Percentiles rank a stretch among this genome's conserved stretches.
phyloP scores from a whole-genome alignment of 1,140 invertebrate species.

The Drosophila littoralis region DNA sequence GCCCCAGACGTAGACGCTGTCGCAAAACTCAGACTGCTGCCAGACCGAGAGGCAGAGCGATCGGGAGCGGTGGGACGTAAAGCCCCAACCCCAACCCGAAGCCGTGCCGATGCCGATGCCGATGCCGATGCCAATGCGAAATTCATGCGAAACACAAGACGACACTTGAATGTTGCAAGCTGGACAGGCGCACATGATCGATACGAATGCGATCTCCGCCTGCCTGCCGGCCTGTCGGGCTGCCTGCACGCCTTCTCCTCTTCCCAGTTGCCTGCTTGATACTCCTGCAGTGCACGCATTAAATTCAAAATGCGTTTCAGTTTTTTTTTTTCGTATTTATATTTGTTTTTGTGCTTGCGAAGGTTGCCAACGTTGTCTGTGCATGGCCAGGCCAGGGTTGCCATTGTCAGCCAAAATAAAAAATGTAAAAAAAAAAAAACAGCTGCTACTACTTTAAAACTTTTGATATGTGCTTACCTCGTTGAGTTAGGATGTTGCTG shows the following conservation, averaged over 20 bases:
- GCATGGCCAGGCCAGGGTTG: conserved; percentile 74
- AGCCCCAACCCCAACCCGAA: conserved; percentile 7
- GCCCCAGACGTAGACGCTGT: conserved; percentile 26
- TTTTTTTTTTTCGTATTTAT: conserved; percentile 29
- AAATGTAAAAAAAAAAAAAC: conserved; percentile 40
- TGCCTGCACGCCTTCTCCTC: not conserved
- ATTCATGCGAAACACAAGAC: conserved; percentile 57
- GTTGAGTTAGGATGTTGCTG: conserved; percentile 52
- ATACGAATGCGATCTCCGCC: conserved; percentile 42
- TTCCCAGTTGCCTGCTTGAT: conserved; percentile 20
- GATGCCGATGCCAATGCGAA: conserved; percentile 30
- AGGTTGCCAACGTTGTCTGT: conserved; percentile 69
- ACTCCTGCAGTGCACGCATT: conserved; percentile 60
- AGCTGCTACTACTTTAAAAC: conserved; percentile 38
- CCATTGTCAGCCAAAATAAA: conserved; percentile 64
- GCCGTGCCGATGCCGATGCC: conserved; percentile 21
- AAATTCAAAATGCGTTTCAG: conserved; percentile 79
- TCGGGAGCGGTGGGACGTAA: conserved; percentile 2
- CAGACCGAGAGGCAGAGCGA: conserved; percentile 24
- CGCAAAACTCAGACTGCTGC: conserved; percentile 29
- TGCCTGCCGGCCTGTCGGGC: not conserved
- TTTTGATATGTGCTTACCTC: conserved; percentile 53
- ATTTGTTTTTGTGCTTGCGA: conserved; percentile 53
- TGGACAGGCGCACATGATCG: conserved; percentile 67
- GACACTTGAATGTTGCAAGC: conserved; percentile 69